Conservation (phyloP, 2,797 vertebrate genomes). For the Scyliorhinus canicula region DNA sequence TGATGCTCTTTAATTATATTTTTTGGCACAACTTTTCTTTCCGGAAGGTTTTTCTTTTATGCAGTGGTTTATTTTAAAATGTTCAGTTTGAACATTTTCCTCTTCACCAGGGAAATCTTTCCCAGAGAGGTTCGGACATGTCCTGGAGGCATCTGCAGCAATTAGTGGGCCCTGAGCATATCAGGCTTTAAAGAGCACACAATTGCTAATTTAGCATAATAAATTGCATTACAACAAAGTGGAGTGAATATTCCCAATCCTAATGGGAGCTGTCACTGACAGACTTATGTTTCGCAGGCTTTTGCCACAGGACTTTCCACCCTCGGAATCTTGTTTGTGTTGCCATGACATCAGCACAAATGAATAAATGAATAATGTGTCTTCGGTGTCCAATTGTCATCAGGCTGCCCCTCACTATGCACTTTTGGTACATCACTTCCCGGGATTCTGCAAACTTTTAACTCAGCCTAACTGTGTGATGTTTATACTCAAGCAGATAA, state of each 20-base stretch:
- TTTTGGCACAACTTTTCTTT: neutral
- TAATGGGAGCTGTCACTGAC: neutral
- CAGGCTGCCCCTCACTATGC: neutral
- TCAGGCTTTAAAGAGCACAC: neutral
- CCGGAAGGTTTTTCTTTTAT: neutral
- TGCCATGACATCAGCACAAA: neutral
- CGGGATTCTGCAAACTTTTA: neutral
- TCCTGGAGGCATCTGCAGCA: neutral
- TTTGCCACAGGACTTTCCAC: neutral
- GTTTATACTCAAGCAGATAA: neutral
- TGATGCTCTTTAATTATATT: neutral
- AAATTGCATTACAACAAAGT: neutral
- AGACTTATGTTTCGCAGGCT: neutral
- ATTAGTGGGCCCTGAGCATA: neutral
- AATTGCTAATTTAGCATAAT: neutral
- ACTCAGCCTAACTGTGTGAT: neutral
- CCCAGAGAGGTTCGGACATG: neutral
- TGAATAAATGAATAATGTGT: neutral
- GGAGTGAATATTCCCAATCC: neutral
- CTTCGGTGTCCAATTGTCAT: neutral
- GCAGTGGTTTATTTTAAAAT: neutral
- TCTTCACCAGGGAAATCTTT: neutral
- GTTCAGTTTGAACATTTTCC: neutral
- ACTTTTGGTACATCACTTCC: neutral
- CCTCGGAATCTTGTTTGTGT: neutral